Base-by-base conservation (phyloP, 2,888 invertebrate genomes). In the Gandaritis pyraliata region DNA sequence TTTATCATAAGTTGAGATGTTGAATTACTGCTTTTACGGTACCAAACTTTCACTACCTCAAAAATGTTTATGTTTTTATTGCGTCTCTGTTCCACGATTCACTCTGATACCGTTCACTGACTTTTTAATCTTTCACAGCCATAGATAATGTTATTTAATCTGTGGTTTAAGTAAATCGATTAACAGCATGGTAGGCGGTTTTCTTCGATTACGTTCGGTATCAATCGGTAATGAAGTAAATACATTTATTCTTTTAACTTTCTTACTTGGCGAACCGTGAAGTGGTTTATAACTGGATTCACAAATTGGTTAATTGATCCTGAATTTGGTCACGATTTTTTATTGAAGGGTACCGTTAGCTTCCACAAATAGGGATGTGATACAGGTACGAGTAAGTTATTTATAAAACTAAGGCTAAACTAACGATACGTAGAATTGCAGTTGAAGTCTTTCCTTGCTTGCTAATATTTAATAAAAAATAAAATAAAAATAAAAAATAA, bases 41-140 rank as follows among this genome's bases (percentile, higher is more conserved):
- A 38, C 16, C 39, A 60, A 78, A 86, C 87, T 88, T 88, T 88
- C 88, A 86, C 88, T 85, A 63, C 43, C 64, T 72, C 65, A 68
- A 81, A 79, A 82, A 78, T 50, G 39, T 52, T 55, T 50, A 74
- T 71, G 48, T 70, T 71, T 75, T 74, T 71, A 78, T 76, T 70
- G 74, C 69, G 68, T 76, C 75, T 75, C 70, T 64, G 72, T 67
- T 77, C 66, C 73, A 71, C 71, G 78, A 76, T 78, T 81, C 74
- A 69, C 64, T 65, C 61, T 64, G 81, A 77, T 81, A 83, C 85
- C 84, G 83, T 85, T 86, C 81, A 84, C 79, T 76, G 75, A 61
- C 65, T 76, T 43, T 58, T 57, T 60, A 56, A 70, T 68, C 61
- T 61, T n/a, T n/a, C n/a, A n/a, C 63, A 43, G 33, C 41, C 12